These are phyloP conservation scores for Ephialtes manifestator DNA, from an alignment of 2,888 invertebrate species.

Conservation along the genomic window DNA sequence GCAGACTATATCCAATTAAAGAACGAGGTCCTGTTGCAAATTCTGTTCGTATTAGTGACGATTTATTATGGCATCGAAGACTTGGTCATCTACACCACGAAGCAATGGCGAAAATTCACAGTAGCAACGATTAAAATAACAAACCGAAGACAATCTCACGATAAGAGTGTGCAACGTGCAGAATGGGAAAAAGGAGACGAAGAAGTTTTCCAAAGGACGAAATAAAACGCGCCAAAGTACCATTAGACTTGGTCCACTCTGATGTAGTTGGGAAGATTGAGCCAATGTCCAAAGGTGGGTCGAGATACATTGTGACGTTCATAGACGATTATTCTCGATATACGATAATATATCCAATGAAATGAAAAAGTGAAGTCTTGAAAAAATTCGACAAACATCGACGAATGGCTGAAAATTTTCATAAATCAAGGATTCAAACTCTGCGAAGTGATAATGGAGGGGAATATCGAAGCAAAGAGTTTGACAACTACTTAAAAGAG, in stretches of 20 bases:
- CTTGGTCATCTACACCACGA: no score
- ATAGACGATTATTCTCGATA: slow-evolving; percentile 5
- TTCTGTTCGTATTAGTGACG: no score
- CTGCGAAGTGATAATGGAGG: slow-evolving; percentile 9
- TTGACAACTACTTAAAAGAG: slow-evolving; percentile 10
- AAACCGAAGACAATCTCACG: no score
- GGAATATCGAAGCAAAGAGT: not conserved
- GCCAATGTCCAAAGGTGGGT: not conserved
- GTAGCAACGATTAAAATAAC: no score
- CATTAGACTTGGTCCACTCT: slow-evolving; percentile 5
- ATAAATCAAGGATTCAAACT: slow-evolving; percentile 5
- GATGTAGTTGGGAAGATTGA: not conserved
- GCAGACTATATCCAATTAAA: no score
- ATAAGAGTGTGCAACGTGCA: not conserved
- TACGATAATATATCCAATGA: not conserved
- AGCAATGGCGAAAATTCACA: no score
- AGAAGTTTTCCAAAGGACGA: slow-evolving; percentile 7
- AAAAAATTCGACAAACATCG: not conserved
- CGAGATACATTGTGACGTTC: slow-evolving; percentile 1
- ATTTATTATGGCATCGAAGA: no score
- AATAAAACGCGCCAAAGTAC: not conserved
- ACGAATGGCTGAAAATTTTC: slow-evolving; percentile 11
- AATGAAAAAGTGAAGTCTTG: not conserved
- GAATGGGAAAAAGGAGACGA: slow-evolving; percentile 3
- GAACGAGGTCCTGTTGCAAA: no score